Percentiles rank a stretch among this genome's conserved stretches.
Evolutionary conservation across 2,113 vertebrate species (phyloP).

Genomic region (Scophthalmus maximus): DNA sequence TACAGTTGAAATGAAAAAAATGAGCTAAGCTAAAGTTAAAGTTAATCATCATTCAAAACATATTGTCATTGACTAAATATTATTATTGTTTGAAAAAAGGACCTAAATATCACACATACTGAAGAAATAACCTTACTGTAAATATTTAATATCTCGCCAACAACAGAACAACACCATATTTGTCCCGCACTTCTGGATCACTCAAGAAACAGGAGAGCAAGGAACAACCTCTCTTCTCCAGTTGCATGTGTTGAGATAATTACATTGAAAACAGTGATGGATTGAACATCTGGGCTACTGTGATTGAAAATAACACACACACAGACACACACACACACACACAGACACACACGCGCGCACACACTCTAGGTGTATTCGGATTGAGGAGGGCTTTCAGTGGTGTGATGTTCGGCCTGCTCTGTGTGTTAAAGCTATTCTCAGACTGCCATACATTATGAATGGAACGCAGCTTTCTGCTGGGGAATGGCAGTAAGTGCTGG

Average conservation of each 20-base stretch:
- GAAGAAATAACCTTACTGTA: background rate
- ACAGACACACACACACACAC: background rate
- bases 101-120: background rate
- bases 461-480: constrained; percentile 63
- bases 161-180: too few relatives aligned
- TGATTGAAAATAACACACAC: background rate
- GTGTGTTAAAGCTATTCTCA: constrained; percentile 77
- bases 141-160: background rate
- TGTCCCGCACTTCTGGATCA: background rate
- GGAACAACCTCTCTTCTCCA: background rate
- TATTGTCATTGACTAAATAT: background rate
- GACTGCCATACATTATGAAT: constrained; percentile 82
- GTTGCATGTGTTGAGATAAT: constrained; percentile 21
- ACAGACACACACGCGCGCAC: background rate
- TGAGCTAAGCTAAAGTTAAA: background rate
- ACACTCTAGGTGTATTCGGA: background rate
- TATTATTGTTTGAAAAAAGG: background rate
- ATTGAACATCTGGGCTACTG: background rate
- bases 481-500: constrained; percentile 35
- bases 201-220: background rate
- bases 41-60: background rate
- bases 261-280: constrained; percentile 9
- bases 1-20: background rate
- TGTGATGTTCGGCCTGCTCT: constrained; percentile 51
- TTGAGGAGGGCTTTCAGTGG: constrained; percentile 41